Percentiles rank a stretch among this genome's conserved stretches.
Conservation (phyloP, 1,140 invertebrate species). For the Alviniconcha marisindica region DNA sequence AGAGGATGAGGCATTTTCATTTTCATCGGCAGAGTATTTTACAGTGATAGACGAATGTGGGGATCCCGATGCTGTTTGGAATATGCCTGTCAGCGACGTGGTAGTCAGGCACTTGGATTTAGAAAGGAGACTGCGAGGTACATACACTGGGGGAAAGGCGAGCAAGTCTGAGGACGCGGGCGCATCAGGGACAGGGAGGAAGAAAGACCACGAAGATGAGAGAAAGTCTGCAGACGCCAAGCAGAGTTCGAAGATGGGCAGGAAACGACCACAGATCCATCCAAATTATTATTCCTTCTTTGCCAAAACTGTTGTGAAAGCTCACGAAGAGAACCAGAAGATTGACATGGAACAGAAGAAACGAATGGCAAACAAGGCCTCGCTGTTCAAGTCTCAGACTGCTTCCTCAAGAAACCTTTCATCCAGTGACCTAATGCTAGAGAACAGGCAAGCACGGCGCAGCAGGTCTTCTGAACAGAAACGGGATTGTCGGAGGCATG, state of each 20-base stretch:
- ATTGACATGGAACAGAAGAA: background rate
- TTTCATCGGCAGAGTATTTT: background rate
- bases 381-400: background rate
- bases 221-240: background rate
- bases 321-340: background rate
- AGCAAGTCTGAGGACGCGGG: background rate
- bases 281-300: background rate
- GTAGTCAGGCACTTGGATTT: background rate
- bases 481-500: background rate
- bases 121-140: background rate
- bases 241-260: too few relatives aligned
- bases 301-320: background rate
- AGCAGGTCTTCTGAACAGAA: background rate
- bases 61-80: background rate
- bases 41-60: constrained; percentile 6
- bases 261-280: too few relatives aligned
- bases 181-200: background rate
- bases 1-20: too few relatives aligned
- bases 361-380: background rate
- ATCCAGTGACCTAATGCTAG: too few relatives aligned
- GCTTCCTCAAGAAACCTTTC: background rate
- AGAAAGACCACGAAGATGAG: background rate
- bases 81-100: background rate
- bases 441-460: background rate
- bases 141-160: too few relatives aligned